Percentiles rank a stretch among this genome's conserved stretches.
Conservation (phyloP, 2,113 vertebrate species). For the Hylia prasina region DNA sequence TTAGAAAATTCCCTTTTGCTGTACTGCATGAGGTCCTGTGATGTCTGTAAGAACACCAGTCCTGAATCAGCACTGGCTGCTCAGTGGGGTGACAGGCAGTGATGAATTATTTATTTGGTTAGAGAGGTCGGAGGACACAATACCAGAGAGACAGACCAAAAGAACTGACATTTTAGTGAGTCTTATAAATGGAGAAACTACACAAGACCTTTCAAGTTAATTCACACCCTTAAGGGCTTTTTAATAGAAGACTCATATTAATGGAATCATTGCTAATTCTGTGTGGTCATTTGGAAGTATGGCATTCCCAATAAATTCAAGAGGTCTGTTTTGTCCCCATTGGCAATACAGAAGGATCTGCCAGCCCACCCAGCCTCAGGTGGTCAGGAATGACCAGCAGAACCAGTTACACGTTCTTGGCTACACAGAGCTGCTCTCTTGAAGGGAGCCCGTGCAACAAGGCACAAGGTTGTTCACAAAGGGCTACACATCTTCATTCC, state of each 20-base stretch:
- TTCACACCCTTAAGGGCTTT: not conserved
- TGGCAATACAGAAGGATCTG: not conserved
- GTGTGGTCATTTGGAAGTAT: not conserved
- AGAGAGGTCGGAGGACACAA: not conserved
- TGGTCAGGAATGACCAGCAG: not conserved
- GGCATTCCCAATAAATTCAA: not conserved
- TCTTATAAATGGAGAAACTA: not conserved
- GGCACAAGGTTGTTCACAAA: constrained; percentile 11
- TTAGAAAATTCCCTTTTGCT: constrained; percentile 31
- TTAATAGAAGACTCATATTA: not conserved
- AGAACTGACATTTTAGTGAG: not conserved
- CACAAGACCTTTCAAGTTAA: not conserved
- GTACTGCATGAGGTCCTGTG: constrained; percentile 39
- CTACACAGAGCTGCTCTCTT: not conserved
- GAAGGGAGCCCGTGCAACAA: not conserved
- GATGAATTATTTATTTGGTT: not conserved
- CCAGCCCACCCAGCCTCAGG: not conserved
- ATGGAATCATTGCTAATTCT: not conserved
- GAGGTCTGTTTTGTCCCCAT: not conserved
- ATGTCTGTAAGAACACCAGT: constrained; percentile 21
- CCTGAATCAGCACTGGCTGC: not conserved
- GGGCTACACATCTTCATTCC: constrained; percentile 26
- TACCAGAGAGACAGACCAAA: not conserved
- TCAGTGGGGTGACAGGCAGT: not conserved
- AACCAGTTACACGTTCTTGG: not conserved